These are phyloP conservation scores for Ambastaia sidthimunki DNA, from an alignment of 2,797 vertebrate genomes.

Conservation along the genomic window DNA sequence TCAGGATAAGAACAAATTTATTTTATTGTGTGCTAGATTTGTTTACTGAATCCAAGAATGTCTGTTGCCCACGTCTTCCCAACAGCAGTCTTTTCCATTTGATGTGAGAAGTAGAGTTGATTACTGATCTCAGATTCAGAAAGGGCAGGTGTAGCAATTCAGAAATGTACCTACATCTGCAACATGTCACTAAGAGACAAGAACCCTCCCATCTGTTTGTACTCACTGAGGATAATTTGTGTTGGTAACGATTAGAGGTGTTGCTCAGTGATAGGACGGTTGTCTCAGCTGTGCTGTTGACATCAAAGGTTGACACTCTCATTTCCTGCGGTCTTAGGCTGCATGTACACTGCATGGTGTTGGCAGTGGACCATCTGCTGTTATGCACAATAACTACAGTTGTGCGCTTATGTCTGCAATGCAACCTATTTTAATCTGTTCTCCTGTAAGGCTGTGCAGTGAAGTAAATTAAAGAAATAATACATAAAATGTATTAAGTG, in stretches of 20 bases:
- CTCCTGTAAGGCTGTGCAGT: neutral
- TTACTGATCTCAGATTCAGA: no score
- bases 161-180: neutral
- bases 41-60: slow-evolving; percentile 13
- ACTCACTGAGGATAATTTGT: neutral
- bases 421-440: neutral
- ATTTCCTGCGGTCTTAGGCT: slow-evolving; percentile 28
- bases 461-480: no score
- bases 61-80: neutral
- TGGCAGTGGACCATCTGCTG: slow-evolving; percentile 35
- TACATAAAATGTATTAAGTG: no score
- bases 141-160: no score
- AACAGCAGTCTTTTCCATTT: neutral
- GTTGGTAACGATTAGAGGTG: slow-evolving; percentile 8
- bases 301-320: slow-evolving; percentile 11
- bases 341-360: neutral
- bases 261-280: slow-evolving; percentile 1
- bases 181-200: no score
- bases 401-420: neutral
- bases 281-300: slow-evolving; percentile 14
- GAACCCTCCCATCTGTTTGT: neutral
- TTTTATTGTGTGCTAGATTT: slow-evolving; percentile 7
- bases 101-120: neutral
- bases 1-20: neutral
- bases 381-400: neutral